Evolutionary conservation across 2,888 invertebrate species (phyloP).

Genomic region (Tachina lurida): DNA sequence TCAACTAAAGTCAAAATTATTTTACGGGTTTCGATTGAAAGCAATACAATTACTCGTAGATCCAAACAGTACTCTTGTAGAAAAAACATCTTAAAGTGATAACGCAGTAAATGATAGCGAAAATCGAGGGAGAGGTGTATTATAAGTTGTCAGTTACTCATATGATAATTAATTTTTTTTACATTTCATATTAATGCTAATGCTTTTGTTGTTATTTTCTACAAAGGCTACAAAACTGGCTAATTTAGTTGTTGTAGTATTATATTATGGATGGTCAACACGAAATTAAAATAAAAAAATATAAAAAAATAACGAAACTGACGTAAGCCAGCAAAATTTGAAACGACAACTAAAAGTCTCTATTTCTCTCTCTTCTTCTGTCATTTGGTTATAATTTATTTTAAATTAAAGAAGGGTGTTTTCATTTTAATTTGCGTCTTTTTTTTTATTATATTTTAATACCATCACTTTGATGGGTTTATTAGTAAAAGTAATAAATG

Average conservation of each 20-base stretch:
- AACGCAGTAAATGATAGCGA: too few relatives aligned
- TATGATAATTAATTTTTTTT: conserved; percentile 41
- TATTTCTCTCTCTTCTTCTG: neutral
- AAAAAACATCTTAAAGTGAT: too few relatives aligned
- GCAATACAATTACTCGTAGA: too few relatives aligned
- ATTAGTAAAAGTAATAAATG: neutral
- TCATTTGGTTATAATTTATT: neutral
- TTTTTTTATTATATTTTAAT: conserved; percentile 11
- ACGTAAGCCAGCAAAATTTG: conserved; percentile 58
- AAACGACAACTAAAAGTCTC: conserved; percentile 12
- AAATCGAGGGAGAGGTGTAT: neutral
- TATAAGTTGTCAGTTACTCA: conserved; percentile 5
- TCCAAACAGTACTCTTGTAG: too few relatives aligned
- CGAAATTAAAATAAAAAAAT: conserved; percentile 25
- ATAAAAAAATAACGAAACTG: conserved; percentile 40
- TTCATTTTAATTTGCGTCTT: conserved; percentile 14
- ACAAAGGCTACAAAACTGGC: conserved; percentile 1
- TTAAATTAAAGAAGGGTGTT: conserved; percentile 26
- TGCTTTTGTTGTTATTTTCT: conserved; percentile 20
- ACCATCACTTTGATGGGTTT: conserved; percentile 17
- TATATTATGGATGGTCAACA: conserved; percentile 26
- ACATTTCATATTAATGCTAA: conserved; percentile 3
- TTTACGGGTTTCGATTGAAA: too few relatives aligned
- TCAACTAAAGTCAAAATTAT: too few relatives aligned
- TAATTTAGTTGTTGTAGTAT: neutral